Base-by-base conservation (phyloP, 2,797 vertebrate species). In the Nyctalus aviator region DNA sequence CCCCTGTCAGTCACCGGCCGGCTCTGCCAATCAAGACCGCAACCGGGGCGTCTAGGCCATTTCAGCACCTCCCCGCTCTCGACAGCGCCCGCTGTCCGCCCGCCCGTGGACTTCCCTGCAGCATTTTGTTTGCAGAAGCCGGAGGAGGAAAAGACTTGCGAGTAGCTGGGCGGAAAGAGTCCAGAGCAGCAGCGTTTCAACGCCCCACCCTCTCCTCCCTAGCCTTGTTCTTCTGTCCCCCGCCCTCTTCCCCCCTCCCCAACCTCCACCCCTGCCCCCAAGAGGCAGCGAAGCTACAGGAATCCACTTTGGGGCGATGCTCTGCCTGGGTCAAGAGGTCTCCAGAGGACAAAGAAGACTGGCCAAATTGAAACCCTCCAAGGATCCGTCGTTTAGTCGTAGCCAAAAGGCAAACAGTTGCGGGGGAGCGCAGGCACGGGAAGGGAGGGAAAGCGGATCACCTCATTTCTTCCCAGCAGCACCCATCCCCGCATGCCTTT, bases 1-100 rank as follows among this genome's bases (percentile, higher is more conserved):
- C 97, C 98, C 98, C 98, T 99, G 99, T 99, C 99, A 99, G 99
- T 99, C 99, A 99, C 98, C 98, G 98, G 98, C 98, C 98, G 97
- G 97, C 98, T 98, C 98, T 98, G 98, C 99, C 99, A 99, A 99
- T 99, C 99, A 98, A 98, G 97, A 98, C 97, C 92, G 98, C 97
- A 97, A 71, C 94, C 73, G 18, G 97, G 66, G 98, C 96, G 92
- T 96, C 78, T 76, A 75, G 95, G 97, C 95, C 96, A 94, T 97
- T 98, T 98, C 98, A 98, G 98, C 98, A 97, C 99, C 99, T 99
- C 98, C 99, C 98, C 83, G 98, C 95, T 89, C 97, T 98, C 97
- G 95, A 97, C 98, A 96, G 98, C 98, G 97, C 98, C 97, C 98
- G 50, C 84, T 0, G 86, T 59, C 46, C 48, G 23, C 48, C 6